A percentile compares a stretch with the other conserved stretches of the same genome.
phyloP scores from a whole-genome alignment of 2,888 invertebrate genomes.

The Scaptomyza reducta region DNA sequence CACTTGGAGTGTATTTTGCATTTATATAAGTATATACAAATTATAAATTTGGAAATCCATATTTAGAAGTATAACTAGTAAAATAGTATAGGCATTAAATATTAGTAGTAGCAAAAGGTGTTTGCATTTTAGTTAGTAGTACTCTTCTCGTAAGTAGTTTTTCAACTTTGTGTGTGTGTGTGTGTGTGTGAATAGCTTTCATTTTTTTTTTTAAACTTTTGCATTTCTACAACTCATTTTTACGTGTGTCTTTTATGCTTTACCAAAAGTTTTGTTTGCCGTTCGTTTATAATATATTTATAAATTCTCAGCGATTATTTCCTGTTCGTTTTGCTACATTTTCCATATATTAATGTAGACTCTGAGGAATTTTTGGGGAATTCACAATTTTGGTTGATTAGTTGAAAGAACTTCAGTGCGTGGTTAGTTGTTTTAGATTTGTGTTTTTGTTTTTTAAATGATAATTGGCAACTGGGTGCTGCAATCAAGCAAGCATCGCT shows the following conservation, averaged over 20 bases:
- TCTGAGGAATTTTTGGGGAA: conserved; percentile 22
- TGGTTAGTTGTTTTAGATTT: conserved; percentile 53
- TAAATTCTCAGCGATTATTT: conserved; percentile 25
- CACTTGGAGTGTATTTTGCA: conserved; percentile 78
- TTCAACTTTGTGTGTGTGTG: conserved; percentile 64
- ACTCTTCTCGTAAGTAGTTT: conserved; percentile 68
- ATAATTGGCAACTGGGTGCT: conserved; percentile 57
- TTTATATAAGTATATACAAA: conserved; percentile 76
- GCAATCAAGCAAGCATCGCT: conserved; percentile 1
- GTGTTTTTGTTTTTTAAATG: conserved; percentile 39
- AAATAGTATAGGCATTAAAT: conserved; percentile 71
- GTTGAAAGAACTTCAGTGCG: conserved; percentile 74
- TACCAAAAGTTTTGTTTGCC: conserved; percentile 22
- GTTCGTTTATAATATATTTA: conserved; percentile 20
- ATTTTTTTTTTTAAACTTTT: conserved; percentile 36
- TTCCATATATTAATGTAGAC: conserved; percentile 37
- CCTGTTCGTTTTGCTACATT: conserved; percentile 42
- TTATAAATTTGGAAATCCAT: conserved; percentile 72
- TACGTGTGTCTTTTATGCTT: conserved; percentile 55
- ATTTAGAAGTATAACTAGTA: conserved; percentile 68
- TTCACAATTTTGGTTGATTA: conserved; percentile 53
- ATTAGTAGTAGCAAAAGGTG: conserved; percentile 78
- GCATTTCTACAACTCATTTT: conserved; percentile 17
- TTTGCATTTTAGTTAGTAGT: conserved; percentile 70
- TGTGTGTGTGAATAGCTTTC: conserved; percentile 48